These are phyloP conservation scores for Notodonta dromedarius DNA, from an alignment of 2,888 invertebrate genomes.

Conservation along the genomic window DNA sequence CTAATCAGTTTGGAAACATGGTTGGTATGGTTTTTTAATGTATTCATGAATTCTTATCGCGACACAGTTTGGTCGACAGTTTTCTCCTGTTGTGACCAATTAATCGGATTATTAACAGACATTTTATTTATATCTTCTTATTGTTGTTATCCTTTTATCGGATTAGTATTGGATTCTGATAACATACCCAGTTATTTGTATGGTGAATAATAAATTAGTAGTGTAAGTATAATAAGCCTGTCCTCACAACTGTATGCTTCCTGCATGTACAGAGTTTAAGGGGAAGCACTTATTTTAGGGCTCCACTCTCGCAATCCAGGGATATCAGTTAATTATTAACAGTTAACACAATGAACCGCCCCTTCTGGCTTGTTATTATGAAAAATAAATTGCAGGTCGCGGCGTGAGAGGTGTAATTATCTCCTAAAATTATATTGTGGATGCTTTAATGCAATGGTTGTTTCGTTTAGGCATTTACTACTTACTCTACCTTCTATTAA, in stretches of 20 bases:
- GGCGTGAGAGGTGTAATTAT: constrained; percentile 14
- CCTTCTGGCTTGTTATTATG: constrained; percentile 11
- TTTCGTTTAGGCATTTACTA: not conserved
- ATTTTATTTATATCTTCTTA: too few species aligned
- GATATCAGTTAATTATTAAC: constrained; percentile 24
- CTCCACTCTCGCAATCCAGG: not conserved
- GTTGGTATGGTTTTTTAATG: too few species aligned
- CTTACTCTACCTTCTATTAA: not conserved
- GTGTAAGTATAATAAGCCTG: not conserved
- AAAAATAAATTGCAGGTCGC: constrained; percentile 16
- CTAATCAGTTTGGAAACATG: too few species aligned
- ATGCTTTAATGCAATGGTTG: constrained; percentile 6
- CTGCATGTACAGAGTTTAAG: not conserved
- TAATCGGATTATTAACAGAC: too few species aligned
- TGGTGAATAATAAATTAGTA: too few species aligned
- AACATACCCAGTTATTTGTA: too few species aligned
- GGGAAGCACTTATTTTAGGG: not conserved
- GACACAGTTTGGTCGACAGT: too few species aligned
- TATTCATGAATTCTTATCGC: too few species aligned
- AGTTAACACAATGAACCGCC: constrained; percentile 18
- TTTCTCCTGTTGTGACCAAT: too few species aligned
- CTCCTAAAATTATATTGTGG: constrained; percentile 12
- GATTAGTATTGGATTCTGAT: too few species aligned
- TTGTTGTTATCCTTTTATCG: too few species aligned
- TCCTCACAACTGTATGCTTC: not conserved